A percentile compares a stretch with the other conserved stretches of the same genome.
Evolutionary conservation across 2,113 vertebrate species (phyloP).

Genomic region (Poicephalus meyeri): DNA sequence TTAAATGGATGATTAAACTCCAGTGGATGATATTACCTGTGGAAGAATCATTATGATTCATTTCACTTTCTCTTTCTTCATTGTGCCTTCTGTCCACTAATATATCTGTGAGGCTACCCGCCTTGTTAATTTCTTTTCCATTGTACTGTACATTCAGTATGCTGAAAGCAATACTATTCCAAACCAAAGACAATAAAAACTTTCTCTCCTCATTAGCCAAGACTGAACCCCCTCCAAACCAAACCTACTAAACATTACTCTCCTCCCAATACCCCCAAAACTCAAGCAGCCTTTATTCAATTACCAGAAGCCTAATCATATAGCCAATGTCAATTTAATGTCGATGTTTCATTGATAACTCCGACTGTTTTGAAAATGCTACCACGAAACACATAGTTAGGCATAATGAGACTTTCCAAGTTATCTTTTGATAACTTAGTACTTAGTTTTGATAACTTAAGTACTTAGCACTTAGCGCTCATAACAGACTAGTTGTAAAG

Average conservation of each 20-base stretch:
- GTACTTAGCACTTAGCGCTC: not conserved
- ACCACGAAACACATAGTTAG: not conserved
- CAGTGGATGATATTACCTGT: constrained; percentile 31
- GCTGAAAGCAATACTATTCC: not conserved
- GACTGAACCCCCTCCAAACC: too few relatives aligned
- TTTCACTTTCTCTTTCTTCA: constrained; percentile 16
- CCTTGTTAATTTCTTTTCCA: not conserved
- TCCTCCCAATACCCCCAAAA: not conserved
- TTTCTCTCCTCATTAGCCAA: not conserved
- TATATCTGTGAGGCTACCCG: not conserved
- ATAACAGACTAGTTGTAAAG: not conserved
- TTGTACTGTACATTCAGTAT: not conserved
- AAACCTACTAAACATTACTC: not conserved
- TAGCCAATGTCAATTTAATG: not conserved
- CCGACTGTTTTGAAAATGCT: not conserved
- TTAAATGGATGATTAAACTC: constrained; percentile 50
- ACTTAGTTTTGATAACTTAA: too few relatives aligned
- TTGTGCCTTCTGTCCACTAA: constrained; percentile 30
- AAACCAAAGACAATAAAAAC: not conserved
- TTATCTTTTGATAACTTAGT: not conserved
- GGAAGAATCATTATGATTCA: constrained; percentile 40
- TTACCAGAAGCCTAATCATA: not conserved
- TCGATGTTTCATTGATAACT: not conserved
- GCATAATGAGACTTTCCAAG: not conserved
- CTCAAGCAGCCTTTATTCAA: not conserved